A percentile compares a stretch with the other conserved stretches of the same genome.
Evolutionary conservation across 2,113 vertebrate species (phyloP).

Genomic region (Piaya cayana): DNA sequence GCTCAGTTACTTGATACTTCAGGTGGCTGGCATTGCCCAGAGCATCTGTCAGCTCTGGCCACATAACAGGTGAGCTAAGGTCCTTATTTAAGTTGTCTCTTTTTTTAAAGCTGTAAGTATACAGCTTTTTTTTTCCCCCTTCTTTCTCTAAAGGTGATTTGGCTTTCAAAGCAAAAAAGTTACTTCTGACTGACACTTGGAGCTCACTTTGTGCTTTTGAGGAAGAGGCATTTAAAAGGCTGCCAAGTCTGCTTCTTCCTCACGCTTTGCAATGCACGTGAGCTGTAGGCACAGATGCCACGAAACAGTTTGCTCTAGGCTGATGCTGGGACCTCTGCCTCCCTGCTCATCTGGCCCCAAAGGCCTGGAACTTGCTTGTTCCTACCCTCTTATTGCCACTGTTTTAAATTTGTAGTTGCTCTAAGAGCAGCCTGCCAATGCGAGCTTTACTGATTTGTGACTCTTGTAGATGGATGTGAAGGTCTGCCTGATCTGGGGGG

Average conservation of each 20-base stretch:
- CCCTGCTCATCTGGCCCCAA: neutral
- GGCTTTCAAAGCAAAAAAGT: neutral
- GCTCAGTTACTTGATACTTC: neutral
- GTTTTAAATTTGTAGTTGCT: neutral
- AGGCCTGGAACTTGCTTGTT: neutral
- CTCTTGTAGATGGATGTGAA: neutral
- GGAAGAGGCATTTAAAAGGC: neutral
- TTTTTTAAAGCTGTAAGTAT: neutral
- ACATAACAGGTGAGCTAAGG: neutral
- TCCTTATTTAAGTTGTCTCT: neutral
- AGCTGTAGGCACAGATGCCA: neutral
- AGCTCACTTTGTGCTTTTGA: accelerated
- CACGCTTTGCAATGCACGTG: accelerated
- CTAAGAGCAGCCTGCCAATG: neutral
- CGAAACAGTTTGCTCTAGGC: neutral
- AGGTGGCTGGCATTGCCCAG: neutral
- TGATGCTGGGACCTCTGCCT: neutral
- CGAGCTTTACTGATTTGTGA: neutral
- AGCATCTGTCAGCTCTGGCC: neutral
- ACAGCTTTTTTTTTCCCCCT: too few species aligned
- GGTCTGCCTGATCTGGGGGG: slow-evolving; percentile 14
- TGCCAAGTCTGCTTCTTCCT: neutral
- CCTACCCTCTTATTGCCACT: neutral
- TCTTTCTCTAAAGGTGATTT: neutral
- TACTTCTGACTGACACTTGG: neutral